A percentile compares a stretch with the other conserved stretches of the same genome.
Evolutionary conservation across 2,797 vertebrate species (phyloP).

Genomic region (Hybognathus amarus): DNA sequence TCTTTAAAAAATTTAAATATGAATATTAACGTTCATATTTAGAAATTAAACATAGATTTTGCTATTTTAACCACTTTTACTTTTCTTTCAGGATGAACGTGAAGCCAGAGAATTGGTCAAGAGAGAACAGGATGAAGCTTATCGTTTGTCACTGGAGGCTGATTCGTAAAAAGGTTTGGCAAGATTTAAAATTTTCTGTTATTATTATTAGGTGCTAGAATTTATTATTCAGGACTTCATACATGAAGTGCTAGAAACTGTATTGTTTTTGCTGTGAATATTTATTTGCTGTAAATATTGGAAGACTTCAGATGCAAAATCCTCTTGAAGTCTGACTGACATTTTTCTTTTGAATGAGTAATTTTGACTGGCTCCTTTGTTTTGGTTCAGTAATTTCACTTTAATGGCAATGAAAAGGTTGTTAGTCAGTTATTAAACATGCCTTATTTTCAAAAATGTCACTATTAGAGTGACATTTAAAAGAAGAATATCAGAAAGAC

Average conservation of each 20-base stretch:
- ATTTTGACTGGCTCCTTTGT: too few relatives aligned
- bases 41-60: neutral
- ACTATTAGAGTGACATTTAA: too few relatives aligned
- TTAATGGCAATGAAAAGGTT: too few relatives aligned
- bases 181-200: neutral
- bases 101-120: conserved; percentile 98
- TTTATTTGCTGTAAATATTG: neutral
- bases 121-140: conserved; percentile 97
- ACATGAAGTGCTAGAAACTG: neutral
- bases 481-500: too few relatives aligned
- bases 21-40: neutral
- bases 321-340: too few relatives aligned
- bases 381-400: too few relatives aligned
- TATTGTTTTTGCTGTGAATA: neutral
- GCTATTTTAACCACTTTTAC: neutral
- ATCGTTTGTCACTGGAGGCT: conserved; percentile 95
- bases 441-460: too few relatives aligned
- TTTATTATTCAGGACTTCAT: neutral
- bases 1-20: neutral
- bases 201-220: neutral
- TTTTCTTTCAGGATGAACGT: conserved; percentile 87
- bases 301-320: too few relatives aligned
- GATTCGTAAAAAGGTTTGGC: conserved; percentile 95
- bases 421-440: too few relatives aligned
- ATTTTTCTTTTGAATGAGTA: too few relatives aligned